These are phyloP conservation scores for Myopa tessellatipennis DNA, from an alignment of 2,888 invertebrate genomes.

Conservation along the genomic window DNA sequence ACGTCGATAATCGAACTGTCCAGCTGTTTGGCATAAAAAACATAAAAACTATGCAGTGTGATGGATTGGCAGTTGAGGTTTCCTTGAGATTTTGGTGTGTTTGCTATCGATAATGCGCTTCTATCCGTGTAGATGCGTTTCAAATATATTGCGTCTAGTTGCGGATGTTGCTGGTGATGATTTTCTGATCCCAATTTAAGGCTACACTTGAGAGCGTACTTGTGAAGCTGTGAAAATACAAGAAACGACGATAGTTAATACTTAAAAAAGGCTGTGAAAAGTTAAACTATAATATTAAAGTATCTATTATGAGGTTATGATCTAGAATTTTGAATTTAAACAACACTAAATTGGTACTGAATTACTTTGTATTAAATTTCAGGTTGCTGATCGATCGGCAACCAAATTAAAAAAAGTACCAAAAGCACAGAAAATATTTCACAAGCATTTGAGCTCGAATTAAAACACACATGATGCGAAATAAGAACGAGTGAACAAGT, in stretches of 20 bases:
- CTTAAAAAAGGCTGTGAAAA: no score
- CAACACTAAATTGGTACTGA: no score
- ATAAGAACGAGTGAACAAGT: no score
- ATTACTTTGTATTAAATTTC: no score
- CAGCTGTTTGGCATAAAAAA: conserved; percentile 37
- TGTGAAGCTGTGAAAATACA: background rate
- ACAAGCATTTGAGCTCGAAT: no score
- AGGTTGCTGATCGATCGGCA: no score
- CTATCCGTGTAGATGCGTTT: background rate
- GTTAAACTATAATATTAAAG: no score
- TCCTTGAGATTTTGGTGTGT: conserved; percentile 6
- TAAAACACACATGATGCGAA: no score
- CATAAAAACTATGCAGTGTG: conserved; percentile 35
- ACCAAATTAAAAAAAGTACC: no score
- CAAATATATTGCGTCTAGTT: background rate
- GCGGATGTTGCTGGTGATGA: background rate
- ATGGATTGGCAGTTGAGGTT: conserved; percentile 42
- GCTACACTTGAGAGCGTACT: background rate
- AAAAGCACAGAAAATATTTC: no score
- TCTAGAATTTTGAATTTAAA: no score
- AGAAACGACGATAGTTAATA: background rate
- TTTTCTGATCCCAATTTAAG: background rate
- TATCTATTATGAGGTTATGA: no score
- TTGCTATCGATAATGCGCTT: background rate
- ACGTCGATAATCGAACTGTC: conserved; percentile 31